phyloP scores from a whole-genome alignment of 2,888 invertebrate species.

The Sminthurinus aureus region DNA sequence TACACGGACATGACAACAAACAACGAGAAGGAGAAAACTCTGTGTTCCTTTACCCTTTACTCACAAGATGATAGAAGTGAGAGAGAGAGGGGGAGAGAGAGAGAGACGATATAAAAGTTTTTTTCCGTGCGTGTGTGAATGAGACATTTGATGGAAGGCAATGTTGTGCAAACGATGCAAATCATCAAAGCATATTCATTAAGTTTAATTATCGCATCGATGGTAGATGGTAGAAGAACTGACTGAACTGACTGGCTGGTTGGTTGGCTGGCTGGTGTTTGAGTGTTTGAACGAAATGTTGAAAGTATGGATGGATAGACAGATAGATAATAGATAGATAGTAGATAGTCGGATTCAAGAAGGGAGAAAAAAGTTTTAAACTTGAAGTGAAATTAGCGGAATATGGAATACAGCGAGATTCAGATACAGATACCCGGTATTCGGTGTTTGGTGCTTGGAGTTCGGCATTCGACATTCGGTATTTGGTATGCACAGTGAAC shows the following conservation, averaged over 20 bases:
- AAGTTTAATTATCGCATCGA: conserved; percentile 48
- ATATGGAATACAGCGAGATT: background rate
- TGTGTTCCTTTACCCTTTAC: too few relatives aligned
- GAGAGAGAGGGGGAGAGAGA: conserved; percentile 18
- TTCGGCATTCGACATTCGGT: too few relatives aligned
- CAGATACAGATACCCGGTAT: too few relatives aligned
- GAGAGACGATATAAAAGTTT: conserved; percentile 16
- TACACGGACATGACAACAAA: conserved; percentile 2
- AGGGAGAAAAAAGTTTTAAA: conserved; percentile 31
- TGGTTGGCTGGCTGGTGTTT: too few relatives aligned
- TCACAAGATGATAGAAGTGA: conserved; percentile 11
- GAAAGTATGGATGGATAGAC: conserved; percentile 4
- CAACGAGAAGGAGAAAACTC: too few relatives aligned
- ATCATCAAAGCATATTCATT: conserved; percentile 51
- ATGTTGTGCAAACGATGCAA: conserved; percentile 43
- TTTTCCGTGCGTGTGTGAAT: conserved; percentile 19
- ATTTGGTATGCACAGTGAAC: background rate
- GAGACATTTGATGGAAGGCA: conserved; percentile 42
- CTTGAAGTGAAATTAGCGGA: conserved; percentile 24
- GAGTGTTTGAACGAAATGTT: conserved; percentile 21
- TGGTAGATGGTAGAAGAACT: conserved; percentile 17
- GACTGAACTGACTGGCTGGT: background rate
- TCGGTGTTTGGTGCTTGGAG: too few relatives aligned
- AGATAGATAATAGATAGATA: conserved; percentile 18
- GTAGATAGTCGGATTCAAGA: background rate